Evolutionary conservation across 2,888 invertebrate genomes (phyloP).

Genomic region (Deilephila elpenor): DNA sequence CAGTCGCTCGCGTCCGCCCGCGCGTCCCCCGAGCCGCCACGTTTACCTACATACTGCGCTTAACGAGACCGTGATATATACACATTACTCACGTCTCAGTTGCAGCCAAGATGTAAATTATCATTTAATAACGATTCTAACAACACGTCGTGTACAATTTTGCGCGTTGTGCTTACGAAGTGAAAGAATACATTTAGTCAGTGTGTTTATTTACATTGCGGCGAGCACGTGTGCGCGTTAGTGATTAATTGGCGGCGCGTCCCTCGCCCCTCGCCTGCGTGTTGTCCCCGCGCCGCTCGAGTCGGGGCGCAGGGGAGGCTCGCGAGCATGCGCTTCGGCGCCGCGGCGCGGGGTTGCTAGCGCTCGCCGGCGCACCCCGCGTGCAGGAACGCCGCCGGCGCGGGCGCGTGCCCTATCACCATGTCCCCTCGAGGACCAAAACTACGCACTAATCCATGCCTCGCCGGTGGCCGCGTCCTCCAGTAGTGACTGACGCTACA

Average conservation of each 20-base stretch:
- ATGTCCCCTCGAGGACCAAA: neutral
- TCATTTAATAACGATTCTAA: too few species aligned
- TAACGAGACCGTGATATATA: too few species aligned
- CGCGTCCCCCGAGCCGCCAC: neutral
- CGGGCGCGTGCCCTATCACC: neutral
- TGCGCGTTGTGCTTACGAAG: neutral
- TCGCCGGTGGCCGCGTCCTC: neutral
- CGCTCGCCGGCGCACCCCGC: neutral
- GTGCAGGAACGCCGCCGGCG: neutral
- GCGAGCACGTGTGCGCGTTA: neutral
- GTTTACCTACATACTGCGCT: too few species aligned
- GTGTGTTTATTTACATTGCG: neutral
- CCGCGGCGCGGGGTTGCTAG: neutral
- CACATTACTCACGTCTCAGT: too few species aligned
- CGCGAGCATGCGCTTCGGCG: too few species aligned
- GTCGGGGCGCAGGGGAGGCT: too few species aligned
- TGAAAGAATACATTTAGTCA: neutral
- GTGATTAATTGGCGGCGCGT: neutral
- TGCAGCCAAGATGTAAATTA: too few species aligned
- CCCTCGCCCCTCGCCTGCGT: neutral
- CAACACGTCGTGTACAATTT: neutral
- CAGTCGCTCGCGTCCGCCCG: neutral
- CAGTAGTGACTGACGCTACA: neutral
- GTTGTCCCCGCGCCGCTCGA: too few species aligned
- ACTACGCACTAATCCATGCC: neutral